phyloP scores from a whole-genome alignment of 2,888 invertebrate genomes.

The Eueremaeus valkanovi region DNA sequence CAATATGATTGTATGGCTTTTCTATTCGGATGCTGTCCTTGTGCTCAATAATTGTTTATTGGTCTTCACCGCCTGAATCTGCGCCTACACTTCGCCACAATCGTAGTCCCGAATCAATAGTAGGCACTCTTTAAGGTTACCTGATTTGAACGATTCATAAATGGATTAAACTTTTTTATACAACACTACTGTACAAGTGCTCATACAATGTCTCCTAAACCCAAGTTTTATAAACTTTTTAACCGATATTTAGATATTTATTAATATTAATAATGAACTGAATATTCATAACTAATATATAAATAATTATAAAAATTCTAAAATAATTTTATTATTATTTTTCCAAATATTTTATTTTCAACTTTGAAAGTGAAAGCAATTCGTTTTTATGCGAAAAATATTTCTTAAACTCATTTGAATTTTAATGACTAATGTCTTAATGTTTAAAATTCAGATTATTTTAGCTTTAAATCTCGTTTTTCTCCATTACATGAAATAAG shows the following conservation, averaged over 20 bases:
- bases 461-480: no score
- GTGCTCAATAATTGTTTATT: slow-evolving; percentile 33
- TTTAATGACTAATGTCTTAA: no score
- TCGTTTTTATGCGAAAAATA: no score
- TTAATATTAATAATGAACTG: neutral
- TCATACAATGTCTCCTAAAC: neutral
- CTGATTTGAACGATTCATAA: slow-evolving; percentile 27
- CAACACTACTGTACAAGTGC: no score
- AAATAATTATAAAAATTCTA: no score
- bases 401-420: no score
- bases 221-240: neutral
- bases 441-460: no score
- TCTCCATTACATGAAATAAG: no score
- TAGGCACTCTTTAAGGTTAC: slow-evolving; percentile 29
- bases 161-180: slow-evolving; percentile 21
- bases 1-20: neutral
- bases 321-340: no score
- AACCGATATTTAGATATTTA: neutral
- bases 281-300: no score
- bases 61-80: slow-evolving; percentile 24
- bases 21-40: slow-evolving; percentile 19
- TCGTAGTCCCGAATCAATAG: slow-evolving; percentile 18
- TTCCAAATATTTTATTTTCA: no score
- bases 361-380: no score
- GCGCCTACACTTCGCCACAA: slow-evolving; percentile 16